phyloP scores from a whole-genome alignment of 2,888 invertebrate species.

The Xiphydria camelus region DNA sequence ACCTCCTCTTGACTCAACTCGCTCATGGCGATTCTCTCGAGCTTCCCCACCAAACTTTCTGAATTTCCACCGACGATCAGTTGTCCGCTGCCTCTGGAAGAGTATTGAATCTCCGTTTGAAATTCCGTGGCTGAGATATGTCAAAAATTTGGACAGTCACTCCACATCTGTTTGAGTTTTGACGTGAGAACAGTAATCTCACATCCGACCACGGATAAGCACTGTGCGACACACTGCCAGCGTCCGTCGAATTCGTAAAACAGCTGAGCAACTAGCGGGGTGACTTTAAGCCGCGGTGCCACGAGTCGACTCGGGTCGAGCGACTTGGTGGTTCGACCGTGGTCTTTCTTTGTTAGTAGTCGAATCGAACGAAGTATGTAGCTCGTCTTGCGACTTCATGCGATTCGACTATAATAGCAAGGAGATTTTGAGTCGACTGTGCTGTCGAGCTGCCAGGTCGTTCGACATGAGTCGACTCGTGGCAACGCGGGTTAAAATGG shows the following conservation, averaged over 20 bases:
- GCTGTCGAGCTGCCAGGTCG: too few species aligned
- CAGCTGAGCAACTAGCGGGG: slow-evolving; percentile 39
- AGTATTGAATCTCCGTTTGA: slow-evolving; percentile 25
- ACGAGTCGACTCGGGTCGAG: too few species aligned
- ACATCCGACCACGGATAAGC: slow-evolving; percentile 31
- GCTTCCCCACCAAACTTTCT: not conserved
- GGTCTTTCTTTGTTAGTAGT: too few species aligned
- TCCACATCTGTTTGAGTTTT: slow-evolving; percentile 54
- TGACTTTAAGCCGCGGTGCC: not conserved
- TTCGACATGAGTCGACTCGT: not conserved
- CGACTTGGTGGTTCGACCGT: too few species aligned
- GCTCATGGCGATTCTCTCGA: slow-evolving; percentile 64
- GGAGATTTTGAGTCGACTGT: too few species aligned
- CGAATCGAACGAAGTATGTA: not conserved
- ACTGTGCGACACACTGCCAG: slow-evolving; percentile 17
- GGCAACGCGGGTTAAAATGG: too few species aligned
- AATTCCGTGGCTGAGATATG: slow-evolving; percentile 41
- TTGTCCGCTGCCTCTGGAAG: slow-evolving; percentile 19
- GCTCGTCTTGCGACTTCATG: too few species aligned
- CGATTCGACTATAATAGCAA: too few species aligned
- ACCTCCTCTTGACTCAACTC: slow-evolving; percentile 90
- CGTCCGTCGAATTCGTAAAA: slow-evolving; percentile 39
- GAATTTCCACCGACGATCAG: slow-evolving; percentile 9
- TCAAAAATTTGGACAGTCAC: slow-evolving; percentile 53
- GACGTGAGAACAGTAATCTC: slow-evolving; percentile 43